phyloP scores from a whole-genome alignment of 2,797 vertebrate genomes.

The Euphonia xanthogaster region DNA sequence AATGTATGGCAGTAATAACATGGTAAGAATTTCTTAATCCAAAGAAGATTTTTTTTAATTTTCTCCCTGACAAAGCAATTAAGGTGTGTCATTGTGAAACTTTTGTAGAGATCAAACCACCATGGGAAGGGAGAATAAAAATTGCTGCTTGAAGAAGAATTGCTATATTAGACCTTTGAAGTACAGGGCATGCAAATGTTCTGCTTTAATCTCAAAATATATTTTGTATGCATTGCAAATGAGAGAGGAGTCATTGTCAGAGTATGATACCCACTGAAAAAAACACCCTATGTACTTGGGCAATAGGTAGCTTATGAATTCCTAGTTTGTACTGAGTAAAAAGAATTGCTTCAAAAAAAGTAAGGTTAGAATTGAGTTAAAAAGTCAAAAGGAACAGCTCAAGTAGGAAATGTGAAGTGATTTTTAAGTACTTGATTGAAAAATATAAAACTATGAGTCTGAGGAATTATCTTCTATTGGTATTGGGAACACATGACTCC shows the following conservation, averaged over 20 bases:
- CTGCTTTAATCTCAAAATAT: not conserved
- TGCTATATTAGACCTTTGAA: not conserved
- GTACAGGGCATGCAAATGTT: not conserved
- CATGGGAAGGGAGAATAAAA: not conserved
- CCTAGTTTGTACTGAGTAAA: not conserved
- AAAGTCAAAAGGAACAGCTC: not conserved
- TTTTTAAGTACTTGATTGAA: not conserved
- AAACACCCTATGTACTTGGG: not conserved
- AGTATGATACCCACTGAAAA: not conserved
- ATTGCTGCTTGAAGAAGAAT: not conserved
- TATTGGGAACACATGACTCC: not conserved
- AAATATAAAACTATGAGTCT: not conserved
- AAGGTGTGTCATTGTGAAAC: not conserved
- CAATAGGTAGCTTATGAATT: not conserved
- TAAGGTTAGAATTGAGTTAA: not conserved
- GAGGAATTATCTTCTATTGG: not conserved
- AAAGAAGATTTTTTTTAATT: not conserved
- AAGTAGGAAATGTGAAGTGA: not conserved
- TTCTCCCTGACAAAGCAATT: not conserved
- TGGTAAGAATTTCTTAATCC: slow-evolving; percentile 80
- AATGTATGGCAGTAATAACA: slow-evolving; percentile 88
- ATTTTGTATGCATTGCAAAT: not conserved
- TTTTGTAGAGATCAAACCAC: not conserved
- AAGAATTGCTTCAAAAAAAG: not conserved
- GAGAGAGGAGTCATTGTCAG: not conserved